Base-by-base conservation (phyloP, 2,888 invertebrate genomes). In the Oscheius onirici region DNA sequence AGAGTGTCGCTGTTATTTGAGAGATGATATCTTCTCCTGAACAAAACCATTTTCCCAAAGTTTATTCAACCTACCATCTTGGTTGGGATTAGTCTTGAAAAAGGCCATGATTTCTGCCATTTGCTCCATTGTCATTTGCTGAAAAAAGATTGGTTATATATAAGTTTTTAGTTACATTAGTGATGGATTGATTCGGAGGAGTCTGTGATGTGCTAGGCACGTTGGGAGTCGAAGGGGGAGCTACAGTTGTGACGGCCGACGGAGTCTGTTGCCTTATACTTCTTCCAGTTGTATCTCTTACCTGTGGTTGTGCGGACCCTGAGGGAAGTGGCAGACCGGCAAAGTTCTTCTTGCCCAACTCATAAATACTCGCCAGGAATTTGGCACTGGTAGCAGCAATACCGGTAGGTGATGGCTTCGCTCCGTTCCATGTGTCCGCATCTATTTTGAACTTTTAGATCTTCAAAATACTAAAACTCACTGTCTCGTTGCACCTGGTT, bases 261-360 rank as follows among this genome's bases (percentile, higher is more conserved):
- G 34, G 8, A 8, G 22, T 24, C 24, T 52, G 22, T 52, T 17
- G 11, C 43, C 43, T 43, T 15, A 11, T 43, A 43, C 15, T 43
- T 15, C 43, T 43, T 43, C 8, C 46, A 46, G 34, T 34, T n/a
- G n/a, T n/a, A n/a, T n/a, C n/a, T n/a, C n/a, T n/a, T n/a, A n/a
- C n/a, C 17, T 24, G 22, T 22, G 22, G 3, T 24, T 52, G 52
- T 22, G 52, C 6, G 22, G 52, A 20, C 5, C 22, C 24, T 6
- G 44, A 13, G 11, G 66, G 65, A n/a, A 66, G 11, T 15, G 71
- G 71, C 15, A 66, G 41, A 8, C 71, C 71, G n/a, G 66, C 43
- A 22, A 71, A 71, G 20, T 66, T 71, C 51, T 61, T 65, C 43
- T 71, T 71, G 17, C 60, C 44, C 17, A 54, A 34, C 28, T 71